These are phyloP conservation scores for Lasioglossum figueresi DNA, from an alignment of 2,888 invertebrate genomes.

Conservation along the genomic window DNA sequence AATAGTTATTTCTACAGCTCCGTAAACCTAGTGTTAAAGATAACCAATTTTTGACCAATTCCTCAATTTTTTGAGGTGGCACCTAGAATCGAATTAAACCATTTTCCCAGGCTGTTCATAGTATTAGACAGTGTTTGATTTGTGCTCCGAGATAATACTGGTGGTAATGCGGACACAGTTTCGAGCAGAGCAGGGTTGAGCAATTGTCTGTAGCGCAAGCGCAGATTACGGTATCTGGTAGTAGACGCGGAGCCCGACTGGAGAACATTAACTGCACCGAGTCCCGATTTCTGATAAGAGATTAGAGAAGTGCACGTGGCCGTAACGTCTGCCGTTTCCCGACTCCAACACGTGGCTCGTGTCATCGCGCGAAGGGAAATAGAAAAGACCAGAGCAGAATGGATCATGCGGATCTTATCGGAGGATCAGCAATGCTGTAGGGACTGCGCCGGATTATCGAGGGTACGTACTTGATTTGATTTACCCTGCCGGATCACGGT, in stretches of 20 bases:
- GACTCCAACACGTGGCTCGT: slow-evolving; percentile 64
- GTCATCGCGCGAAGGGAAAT: slow-evolving; percentile 68
- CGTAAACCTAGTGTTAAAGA: too few relatives aligned
- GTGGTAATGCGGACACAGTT: not conserved
- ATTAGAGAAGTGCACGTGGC: slow-evolving; percentile 62
- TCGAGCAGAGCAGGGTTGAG: not conserved
- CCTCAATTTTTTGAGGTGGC: not conserved
- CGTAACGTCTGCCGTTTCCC: slow-evolving; percentile 29
- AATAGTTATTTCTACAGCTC: too few relatives aligned
- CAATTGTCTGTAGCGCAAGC: not conserved
- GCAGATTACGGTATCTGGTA: not conserved
- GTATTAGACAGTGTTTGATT: not conserved
- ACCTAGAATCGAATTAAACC: not conserved
- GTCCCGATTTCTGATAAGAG: slow-evolving; percentile 52
- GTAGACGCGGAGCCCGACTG: not conserved
- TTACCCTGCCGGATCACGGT: slow-evolving; percentile 41
- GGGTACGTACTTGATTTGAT: slow-evolving; percentile 60
- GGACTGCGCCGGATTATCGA: slow-evolving; percentile 56
- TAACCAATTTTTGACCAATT: not conserved
- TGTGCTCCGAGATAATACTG: not conserved
- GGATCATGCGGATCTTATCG: slow-evolving; percentile 62
- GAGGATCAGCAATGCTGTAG: slow-evolving; percentile 50
- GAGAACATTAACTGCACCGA: slow-evolving; percentile 41
- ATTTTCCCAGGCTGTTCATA: not conserved
- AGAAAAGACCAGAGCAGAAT: slow-evolving; percentile 66